Percentiles rank a stretch among this genome's conserved stretches.
These are phyloP conservation scores for Microtus richardsoni DNA, from an alignment of 2,113 vertebrate genomes.

Conservation along the genomic window DNA sequence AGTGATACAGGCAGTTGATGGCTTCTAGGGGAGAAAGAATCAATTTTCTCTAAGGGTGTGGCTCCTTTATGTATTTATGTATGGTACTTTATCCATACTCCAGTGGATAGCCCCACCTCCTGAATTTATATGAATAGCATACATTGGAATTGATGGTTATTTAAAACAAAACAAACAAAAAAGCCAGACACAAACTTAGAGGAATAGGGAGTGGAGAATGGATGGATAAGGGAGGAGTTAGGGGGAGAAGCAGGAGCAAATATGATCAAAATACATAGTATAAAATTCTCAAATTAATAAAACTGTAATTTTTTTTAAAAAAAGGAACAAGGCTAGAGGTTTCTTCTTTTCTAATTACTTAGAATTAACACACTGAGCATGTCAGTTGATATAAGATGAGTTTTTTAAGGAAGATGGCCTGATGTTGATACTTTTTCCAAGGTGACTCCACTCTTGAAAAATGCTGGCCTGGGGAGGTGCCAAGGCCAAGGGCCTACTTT, in stretches of 20 bases:
- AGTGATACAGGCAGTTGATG: neutral
- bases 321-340: neutral
- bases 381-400: neutral
- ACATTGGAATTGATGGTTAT: neutral
- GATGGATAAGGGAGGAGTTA: neutral
- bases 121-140: neutral
- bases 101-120: too few relatives aligned
- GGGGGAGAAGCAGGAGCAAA: neutral
- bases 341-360: constrained; percentile 42
- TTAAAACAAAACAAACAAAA: neutral
- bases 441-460: constrained; percentile 75
- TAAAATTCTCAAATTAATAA: neutral
- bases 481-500: constrained; percentile 60
- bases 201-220: neutral
- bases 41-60: neutral
- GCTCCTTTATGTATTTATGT: too few relatives aligned
- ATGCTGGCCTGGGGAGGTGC: constrained; percentile 63
- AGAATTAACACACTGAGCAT: neutral
- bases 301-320: neutral
- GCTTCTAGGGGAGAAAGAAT: neutral
- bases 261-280: neutral
- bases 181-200: neutral
- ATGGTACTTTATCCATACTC: neutral
- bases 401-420: constrained; percentile 29
- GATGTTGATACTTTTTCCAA: constrained; percentile 58